These are phyloP conservation scores for Mesitornis unicolor DNA, from an alignment of 2,113 vertebrate genomes.

Conservation along the genomic window DNA sequence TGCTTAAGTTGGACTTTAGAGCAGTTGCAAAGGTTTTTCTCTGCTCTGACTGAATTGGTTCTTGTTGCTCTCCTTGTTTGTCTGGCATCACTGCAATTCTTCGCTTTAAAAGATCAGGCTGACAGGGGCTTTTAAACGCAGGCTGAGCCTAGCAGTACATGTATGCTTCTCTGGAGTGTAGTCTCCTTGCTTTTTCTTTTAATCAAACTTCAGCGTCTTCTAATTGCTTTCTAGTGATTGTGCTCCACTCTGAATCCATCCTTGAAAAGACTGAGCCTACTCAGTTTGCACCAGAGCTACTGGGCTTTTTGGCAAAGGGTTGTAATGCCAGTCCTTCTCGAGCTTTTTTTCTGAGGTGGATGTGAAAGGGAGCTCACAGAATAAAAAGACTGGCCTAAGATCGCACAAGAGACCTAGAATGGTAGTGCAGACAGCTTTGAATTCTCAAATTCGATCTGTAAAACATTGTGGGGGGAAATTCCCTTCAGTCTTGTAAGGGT, in stretches of 20 bases:
- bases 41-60: background rate
- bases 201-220: background rate
- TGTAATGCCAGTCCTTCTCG: background rate
- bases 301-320: background rate
- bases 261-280: background rate
- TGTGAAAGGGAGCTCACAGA: background rate
- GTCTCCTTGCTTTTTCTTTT: background rate
- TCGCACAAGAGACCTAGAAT: background rate
- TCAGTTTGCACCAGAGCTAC: background rate
- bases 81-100: background rate
- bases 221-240: background rate
- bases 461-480: fast-evolving
- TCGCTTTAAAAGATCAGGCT: background rate
- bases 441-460: background rate
- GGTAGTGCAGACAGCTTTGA: background rate
- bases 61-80: background rate
- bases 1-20: background rate
- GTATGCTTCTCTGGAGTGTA: background rate
- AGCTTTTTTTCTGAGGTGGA: background rate
- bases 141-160: background rate
- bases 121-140: background rate
- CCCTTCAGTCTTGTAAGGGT: background rate
- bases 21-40: background rate
- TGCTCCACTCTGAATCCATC: background rate
- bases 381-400: background rate